Evolutionary conservation across 2,113 vertebrate genomes (phyloP), one percentile per base, ranked within the genome.

Genomic region (Callorhinus ursinus): DNA sequence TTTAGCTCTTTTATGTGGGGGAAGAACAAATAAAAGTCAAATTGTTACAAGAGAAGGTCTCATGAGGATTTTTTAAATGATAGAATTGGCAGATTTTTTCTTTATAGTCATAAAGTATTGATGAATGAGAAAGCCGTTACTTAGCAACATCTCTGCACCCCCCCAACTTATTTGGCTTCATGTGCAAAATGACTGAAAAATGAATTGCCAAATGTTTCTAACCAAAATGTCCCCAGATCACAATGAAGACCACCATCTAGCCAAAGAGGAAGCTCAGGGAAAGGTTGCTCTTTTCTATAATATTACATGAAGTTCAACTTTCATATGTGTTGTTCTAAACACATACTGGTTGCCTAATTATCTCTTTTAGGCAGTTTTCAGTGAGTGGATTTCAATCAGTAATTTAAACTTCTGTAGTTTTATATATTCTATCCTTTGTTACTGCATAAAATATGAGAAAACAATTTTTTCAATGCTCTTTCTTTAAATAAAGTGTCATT

Each of bases 111-210:
- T 87, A 84, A 88, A 65, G 21, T 97, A 97, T 90, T 97, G 90
- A 96, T 88, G 49, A 95, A 95, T 97, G 91, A 94, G 33, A 96
- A 92, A 98, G 22, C 57, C 91, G 92, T 98, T 98, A 97, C 94
- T 98, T 97, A 95, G 96, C 95, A 98, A 97, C 93, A 0, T 26
- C 5, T 1, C 55, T 42, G 28, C n/a, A 55, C 16, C 22, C 7
- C 3, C 1, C 14, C 0, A 31, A 39, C 46, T 93, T 39, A 16
- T 83, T 71, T 42, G 11, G 28, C 59, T 97, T 94, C 28, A 65
- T 83, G n/a, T 65, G 65, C 76, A 95, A 95, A 96, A 42, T 95
- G 0, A 0, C 85, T 69, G 80, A 94, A 77, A 82, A 93, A 14
- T 57, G 46, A 39, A 36, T 5, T 88, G 82, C 63, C 82, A 96